Percentiles rank a stretch among this genome's conserved stretches.
These are phyloP conservation scores for Cylloceria caligata DNA, from an alignment of 2,888 invertebrate genomes.

Conservation along the genomic window DNA sequence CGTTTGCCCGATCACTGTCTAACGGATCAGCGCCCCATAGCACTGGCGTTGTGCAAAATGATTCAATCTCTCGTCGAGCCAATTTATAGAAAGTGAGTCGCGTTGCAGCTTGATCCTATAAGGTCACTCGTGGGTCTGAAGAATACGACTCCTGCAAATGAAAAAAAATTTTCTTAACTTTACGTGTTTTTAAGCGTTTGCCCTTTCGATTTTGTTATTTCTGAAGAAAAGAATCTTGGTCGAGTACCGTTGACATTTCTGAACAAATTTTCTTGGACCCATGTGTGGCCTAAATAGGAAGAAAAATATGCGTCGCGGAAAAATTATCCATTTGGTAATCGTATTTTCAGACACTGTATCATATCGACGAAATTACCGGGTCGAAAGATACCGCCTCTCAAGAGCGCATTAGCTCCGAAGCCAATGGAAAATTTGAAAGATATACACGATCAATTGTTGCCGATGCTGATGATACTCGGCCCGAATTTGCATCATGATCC, in stretches of 20 bases:
- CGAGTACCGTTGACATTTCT: not conserved
- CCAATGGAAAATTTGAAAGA: constrained; percentile 90
- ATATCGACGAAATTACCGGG: constrained; percentile 90
- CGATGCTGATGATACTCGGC: constrained; percentile 94
- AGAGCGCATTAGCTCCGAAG: constrained; percentile 88
- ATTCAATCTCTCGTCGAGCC: constrained; percentile 95
- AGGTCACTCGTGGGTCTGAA: not conserved
- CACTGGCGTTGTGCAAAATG: constrained; percentile 91
- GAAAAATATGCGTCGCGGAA: constrained; percentile 15
- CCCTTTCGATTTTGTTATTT: too few relatives aligned
- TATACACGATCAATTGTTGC: constrained; percentile 91
- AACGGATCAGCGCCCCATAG: constrained; percentile 92
- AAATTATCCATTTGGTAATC: constrained; percentile 65
- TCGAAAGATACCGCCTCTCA: constrained; percentile 83
- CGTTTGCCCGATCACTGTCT: constrained; percentile 93
- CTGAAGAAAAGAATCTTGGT: too few relatives aligned
- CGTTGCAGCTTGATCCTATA: not conserved
- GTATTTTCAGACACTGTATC: constrained; percentile 88
- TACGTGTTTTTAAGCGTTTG: too few relatives aligned
- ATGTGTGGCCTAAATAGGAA: not conserved
- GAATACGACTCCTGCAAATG: not conserved
- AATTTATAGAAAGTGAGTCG: constrained; percentile 88
- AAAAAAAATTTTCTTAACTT: too few relatives aligned
- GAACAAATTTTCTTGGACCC: not conserved
- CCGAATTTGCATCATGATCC: constrained; percentile 95